A percentile compares a stretch with the other conserved stretches of the same genome.
phyloP scores from a whole-genome alignment of 1,140 invertebrate genomes.

The Prorops nasuta region DNA sequence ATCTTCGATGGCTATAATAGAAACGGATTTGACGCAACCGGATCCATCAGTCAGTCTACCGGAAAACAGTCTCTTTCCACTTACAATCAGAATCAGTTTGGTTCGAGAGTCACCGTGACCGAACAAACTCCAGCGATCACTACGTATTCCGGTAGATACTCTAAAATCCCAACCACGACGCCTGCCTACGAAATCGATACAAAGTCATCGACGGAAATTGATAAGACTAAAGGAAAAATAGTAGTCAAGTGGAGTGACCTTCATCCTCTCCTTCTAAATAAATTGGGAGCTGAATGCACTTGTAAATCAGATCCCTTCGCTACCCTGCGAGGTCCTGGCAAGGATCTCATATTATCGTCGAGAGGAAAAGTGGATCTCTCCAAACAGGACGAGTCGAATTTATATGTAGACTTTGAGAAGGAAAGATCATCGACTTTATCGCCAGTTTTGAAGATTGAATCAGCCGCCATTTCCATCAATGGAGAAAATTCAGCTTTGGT shows the following conservation, averaged over 20 bases:
- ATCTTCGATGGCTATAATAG: conserved; percentile 13
- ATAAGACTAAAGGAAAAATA: conserved; percentile 55
- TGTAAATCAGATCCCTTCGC: conserved; percentile 66
- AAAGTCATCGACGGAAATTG: conserved; percentile 25
- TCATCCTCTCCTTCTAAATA: conserved; percentile 67
- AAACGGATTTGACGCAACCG: too few relatives aligned
- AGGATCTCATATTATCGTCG: conserved; percentile 40
- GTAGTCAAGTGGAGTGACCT: conserved; percentile 67
- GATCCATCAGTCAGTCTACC: too few relatives aligned
- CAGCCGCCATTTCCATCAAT: not conserved
- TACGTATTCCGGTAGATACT: conserved; percentile 30
- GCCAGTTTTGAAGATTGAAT: not conserved
- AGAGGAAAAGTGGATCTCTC: conserved; percentile 44
- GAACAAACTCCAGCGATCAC: conserved; percentile 22
- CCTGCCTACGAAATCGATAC: conserved; percentile 21
- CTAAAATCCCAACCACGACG: conserved; percentile 8
- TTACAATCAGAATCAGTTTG: not conserved
- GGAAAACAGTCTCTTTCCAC: not conserved
- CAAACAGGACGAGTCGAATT: conserved; percentile 50
- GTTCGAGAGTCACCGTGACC: conserved; percentile 2
- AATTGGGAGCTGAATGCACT: conserved; percentile 72
- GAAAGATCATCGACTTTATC: conserved; percentile 15
- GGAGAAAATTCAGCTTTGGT: not conserved
- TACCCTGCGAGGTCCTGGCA: conserved; percentile 36
- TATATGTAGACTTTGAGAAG: conserved; percentile 49